These are phyloP conservation scores for Oreotrochilus melanogaster DNA, from an alignment of 2,113 vertebrate species.

Conservation along the genomic window DNA sequence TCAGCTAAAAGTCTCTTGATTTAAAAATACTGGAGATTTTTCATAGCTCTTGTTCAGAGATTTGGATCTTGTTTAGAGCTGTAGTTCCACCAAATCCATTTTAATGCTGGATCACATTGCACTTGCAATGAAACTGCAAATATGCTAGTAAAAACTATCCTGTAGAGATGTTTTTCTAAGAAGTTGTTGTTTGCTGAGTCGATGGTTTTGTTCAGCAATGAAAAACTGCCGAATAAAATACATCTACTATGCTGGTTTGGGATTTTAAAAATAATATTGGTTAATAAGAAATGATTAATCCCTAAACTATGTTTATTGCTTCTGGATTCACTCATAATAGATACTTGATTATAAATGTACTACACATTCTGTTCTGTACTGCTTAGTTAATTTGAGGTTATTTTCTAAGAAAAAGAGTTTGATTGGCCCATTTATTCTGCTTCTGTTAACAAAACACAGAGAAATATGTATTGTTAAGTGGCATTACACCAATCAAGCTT, in stretches of 20 bases:
- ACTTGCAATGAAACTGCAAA: neutral
- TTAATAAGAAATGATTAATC: neutral
- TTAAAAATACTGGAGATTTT: neutral
- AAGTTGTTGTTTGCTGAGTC: neutral
- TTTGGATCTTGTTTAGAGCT: neutral
- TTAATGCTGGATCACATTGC: neutral
- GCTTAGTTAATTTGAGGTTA: neutral
- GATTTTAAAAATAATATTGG: neutral
- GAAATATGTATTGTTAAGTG: neutral
- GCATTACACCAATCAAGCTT: slow-evolving; percentile 9
- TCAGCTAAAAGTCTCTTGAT: neutral
- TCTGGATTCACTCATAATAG: neutral
- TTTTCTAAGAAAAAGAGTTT: slow-evolving; percentile 20
- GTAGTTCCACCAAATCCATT: neutral
- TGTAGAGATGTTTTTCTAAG: neutral
- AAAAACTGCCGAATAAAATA: neutral
- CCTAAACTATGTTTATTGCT: neutral
- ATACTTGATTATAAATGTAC: slow-evolving; percentile 1
- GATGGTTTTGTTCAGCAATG: neutral
- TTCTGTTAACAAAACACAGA: neutral
- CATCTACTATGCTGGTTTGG: neutral
- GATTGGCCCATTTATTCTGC: slow-evolving; percentile 3
- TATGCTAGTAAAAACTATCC: neutral
- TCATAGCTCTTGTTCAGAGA: neutral
- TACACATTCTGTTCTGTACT: neutral